phyloP scores from a whole-genome alignment of 2,797 vertebrate genomes.

The Neosalanx taihuensis region DNA sequence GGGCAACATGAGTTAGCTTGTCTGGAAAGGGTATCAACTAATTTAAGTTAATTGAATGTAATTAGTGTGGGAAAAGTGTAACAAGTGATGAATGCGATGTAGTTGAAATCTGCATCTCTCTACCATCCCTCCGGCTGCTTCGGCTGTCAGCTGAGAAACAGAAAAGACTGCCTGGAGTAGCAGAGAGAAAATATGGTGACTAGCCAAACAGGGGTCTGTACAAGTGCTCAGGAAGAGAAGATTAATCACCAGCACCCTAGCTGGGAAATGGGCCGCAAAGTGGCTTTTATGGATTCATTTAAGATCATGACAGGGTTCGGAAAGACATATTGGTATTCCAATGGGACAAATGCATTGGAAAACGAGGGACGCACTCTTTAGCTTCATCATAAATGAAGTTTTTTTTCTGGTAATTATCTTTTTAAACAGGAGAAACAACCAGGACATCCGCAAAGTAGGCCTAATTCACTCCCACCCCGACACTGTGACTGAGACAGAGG shows the following conservation, averaged over 20 bases:
- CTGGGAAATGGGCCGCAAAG: slow-evolving; percentile 31
- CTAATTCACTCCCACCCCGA: not conserved
- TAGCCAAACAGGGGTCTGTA: slow-evolving; percentile 26
- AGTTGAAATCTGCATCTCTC: slow-evolving; percentile 51
- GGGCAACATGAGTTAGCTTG: not conserved
- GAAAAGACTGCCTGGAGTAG: slow-evolving; percentile 43
- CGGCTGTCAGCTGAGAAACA: slow-evolving; percentile 50
- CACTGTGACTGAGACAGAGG: not conserved
- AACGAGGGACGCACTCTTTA: not conserved
- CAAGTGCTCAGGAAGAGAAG: slow-evolving; percentile 24
- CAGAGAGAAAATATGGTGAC: slow-evolving; percentile 21
- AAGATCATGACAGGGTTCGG: slow-evolving; percentile 21
- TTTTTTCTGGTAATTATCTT: not conserved
- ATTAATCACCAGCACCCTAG: slow-evolving; percentile 22
- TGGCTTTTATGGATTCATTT: slow-evolving; percentile 24
- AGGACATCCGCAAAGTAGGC: not conserved
- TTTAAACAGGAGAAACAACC: not conserved
- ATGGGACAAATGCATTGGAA: not conserved
- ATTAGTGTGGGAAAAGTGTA: slow-evolving; percentile 44
- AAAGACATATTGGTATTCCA: not conserved
- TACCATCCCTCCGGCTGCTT: slow-evolving; percentile 53
- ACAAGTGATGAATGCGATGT: slow-evolving; percentile 47
- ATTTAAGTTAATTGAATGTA: slow-evolving; percentile 17
- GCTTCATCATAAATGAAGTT: not conserved
- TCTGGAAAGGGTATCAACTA: not conserved